These are phyloP conservation scores for Chymomyza fuscimana DNA, from an alignment of 2,888 invertebrate species.

Conservation along the genomic window DNA sequence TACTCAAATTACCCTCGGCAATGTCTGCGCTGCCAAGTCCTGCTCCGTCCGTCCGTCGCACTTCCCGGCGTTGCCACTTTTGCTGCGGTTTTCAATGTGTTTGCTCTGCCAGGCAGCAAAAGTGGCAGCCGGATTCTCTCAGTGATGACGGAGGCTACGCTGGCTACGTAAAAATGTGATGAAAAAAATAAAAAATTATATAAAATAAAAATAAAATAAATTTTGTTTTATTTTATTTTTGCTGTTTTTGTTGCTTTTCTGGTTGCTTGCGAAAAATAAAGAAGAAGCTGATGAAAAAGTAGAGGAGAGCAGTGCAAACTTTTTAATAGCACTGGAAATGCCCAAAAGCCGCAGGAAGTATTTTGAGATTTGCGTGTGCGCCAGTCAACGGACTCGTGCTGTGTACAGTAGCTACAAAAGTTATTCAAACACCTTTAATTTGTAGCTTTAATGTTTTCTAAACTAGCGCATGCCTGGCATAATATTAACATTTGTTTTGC, in stretches of 20 bases:
- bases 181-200: slow-evolving; percentile 46
- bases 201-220: background rate
- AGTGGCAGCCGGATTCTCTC: slow-evolving; percentile 23
- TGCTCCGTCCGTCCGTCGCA: background rate
- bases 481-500: no score
- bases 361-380: slow-evolving; percentile 58
- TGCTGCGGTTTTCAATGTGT: slow-evolving; percentile 47
- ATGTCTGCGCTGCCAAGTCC: background rate
- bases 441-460: no score
- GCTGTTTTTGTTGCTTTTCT: background rate
- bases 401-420: background rate
- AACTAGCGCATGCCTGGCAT: no score
- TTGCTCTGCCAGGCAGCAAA: slow-evolving; percentile 35
- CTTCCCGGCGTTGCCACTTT: slow-evolving; percentile 32
- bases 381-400: background rate
- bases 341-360: slow-evolving; percentile 48
- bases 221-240: background rate
- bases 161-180: slow-evolving; percentile 53
- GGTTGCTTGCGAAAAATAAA: slow-evolving; percentile 33
- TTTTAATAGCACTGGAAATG: slow-evolving; percentile 68
- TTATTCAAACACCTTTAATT: no score
- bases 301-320: slow-evolving; percentile 51
- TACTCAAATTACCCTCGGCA: background rate
- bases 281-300: background rate
- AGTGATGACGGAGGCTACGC: background rate